Conservation (phyloP, 1,140 invertebrate species). For the Oreohelix idahoensis region DNA sequence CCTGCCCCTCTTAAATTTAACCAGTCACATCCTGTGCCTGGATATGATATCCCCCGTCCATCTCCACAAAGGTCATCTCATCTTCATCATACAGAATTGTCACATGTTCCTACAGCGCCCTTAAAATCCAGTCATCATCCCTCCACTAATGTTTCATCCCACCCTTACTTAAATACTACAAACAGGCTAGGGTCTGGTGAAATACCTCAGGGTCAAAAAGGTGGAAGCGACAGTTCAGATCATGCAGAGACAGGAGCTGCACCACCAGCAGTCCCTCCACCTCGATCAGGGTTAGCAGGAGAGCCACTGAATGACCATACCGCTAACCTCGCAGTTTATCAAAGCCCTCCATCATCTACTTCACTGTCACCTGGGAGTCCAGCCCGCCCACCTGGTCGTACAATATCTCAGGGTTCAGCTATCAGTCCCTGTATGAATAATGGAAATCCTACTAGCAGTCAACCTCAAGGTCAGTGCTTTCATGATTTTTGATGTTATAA, state of each 20-base stretch:
- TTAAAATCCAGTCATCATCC: background rate
- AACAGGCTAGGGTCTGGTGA: background rate
- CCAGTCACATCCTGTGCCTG: background rate
- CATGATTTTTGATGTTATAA: background rate
- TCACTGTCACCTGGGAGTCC: conserved; percentile 10
- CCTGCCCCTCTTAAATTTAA: conserved; percentile 39
- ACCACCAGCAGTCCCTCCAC: conserved; percentile 17
- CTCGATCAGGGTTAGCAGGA: background rate
- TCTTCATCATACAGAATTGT: background rate
- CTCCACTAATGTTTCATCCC: background rate
- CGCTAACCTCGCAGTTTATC: conserved; percentile 18
- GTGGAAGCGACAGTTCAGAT: background rate
- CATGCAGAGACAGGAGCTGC: background rate
- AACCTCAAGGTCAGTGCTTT: background rate
- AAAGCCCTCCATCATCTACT: conserved; percentile 31
- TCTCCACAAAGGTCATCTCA: conserved; percentile 18
- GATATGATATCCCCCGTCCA: conserved; percentile 54
- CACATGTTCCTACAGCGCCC: background rate
- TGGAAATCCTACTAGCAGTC: background rate
- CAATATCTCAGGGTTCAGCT: background rate
- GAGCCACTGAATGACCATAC: conserved; percentile 6
- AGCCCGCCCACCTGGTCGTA: background rate
- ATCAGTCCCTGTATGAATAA: background rate
- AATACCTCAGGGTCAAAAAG: background rate
- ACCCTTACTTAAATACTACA: conserved; percentile 39